Percentiles rank a stretch among this genome's conserved stretches.
Conservation (phyloP, 2,888 invertebrate species). For the Omphaloscelis lunosa region DNA sequence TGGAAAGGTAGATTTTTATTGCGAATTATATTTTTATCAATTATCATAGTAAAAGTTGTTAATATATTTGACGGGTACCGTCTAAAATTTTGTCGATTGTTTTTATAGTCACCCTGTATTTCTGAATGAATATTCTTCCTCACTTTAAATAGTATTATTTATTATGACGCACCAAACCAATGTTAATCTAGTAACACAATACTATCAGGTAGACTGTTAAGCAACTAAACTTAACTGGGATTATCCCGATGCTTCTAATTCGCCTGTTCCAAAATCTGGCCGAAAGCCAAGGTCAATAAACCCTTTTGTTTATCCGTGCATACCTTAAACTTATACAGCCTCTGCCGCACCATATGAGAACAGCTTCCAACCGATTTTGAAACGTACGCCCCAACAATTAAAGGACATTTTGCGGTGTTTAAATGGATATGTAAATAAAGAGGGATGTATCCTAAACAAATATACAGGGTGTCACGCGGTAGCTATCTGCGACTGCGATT, state of each 20-base stretch:
- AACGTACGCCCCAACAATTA: constrained; percentile 72
- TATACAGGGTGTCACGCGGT: constrained; percentile 84
- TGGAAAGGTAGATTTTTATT: too few species aligned
- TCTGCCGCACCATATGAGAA: constrained; percentile 71
- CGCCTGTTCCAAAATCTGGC: constrained; percentile 82
- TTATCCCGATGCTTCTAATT: constrained; percentile 80
- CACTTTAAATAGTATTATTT: background rate
- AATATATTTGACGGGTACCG: too few species aligned
- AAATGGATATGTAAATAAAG: constrained; percentile 81
- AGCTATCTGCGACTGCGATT: constrained; percentile 78
- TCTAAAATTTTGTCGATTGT: too few species aligned
- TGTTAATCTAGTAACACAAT: constrained; percentile 44
- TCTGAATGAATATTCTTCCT: background rate
- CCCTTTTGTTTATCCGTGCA: constrained; percentile 81
- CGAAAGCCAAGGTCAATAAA: constrained; percentile 87
- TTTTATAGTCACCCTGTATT: too few species aligned
- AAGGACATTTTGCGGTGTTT: constrained; percentile 74
- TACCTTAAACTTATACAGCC: constrained; percentile 77
- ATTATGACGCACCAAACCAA: background rate
- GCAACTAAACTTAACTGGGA: constrained; percentile 69
- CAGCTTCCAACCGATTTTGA: constrained; percentile 73
- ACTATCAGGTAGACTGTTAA: constrained; percentile 53
- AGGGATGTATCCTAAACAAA: constrained; percentile 88
- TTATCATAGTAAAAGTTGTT: too few species aligned
- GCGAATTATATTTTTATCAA: too few species aligned